Evolutionary conservation across 2,888 invertebrate genomes (phyloP), one percentile per base, ranked within the genome.

Genomic region (Caenorhabditis drosophilae): DNA sequence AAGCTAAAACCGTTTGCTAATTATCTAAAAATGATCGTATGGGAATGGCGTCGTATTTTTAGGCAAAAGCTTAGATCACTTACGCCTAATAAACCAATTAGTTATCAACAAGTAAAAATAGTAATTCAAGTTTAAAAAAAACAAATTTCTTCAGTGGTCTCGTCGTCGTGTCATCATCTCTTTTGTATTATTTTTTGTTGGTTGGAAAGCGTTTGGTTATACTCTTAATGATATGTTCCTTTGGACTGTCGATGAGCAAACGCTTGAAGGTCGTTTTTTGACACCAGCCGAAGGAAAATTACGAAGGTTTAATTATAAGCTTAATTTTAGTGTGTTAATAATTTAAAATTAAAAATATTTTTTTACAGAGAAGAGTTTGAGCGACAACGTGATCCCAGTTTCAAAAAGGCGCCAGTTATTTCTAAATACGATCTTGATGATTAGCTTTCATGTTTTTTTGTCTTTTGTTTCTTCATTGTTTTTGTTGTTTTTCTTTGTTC

Each of bases 1-100:
- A 90, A 81, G 90, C 92, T 18, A 75, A 80, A 46, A 61, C 68
- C 16, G 70, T 60, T 49, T 81, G 79, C 45, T 82, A 69, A 58
- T 35, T 6, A 12, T 44, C 11, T 12, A 12, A 42, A 45, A 56
- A 72, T 73, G 66, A 38, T 73, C 31, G 75, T 64, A 42, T 77
- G 75, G 75, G 74, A 77, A 55, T 67, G 69, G 67, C 71, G 77
- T 9, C 70, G 77, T 20, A 66, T 76, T 25, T 57, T 73, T 48
- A 72, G 77, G 9, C 77, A 76, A 56, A 73, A 67, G 53, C 40
- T 76, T 18, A 69, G 77, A 18, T 69, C 74, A 35, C 56, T 73
- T 22, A 68, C 75, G 38, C 70, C 73, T 22, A 67, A 59, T 42
- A 64, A 72, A 46, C 51, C 73, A 11, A 45, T 75, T 35, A 73